These are phyloP conservation scores for Cephonodes hylas DNA, from an alignment of 2,888 invertebrate species.

Conservation along the genomic window DNA sequence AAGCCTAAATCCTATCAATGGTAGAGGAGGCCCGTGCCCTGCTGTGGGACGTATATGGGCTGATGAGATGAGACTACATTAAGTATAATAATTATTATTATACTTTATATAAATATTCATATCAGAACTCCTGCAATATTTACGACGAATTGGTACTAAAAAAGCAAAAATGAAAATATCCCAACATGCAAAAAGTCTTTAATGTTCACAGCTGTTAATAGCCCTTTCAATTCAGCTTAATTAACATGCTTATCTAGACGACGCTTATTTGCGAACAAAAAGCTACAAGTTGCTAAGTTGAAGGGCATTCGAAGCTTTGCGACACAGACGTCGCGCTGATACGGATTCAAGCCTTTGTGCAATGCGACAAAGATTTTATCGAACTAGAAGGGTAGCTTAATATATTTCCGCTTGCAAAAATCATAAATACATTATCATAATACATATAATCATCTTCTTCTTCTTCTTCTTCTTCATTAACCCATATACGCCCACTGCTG, in stretches of 20 bases:
- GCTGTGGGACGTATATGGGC: too few relatives aligned
- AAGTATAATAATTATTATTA: too few relatives aligned
- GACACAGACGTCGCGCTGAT: not conserved
- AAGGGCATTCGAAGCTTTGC: conserved; percentile 12
- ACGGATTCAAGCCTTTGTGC: not conserved
- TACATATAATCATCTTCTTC: too few relatives aligned
- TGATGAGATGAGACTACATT: too few relatives aligned
- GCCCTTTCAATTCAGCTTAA: not conserved
- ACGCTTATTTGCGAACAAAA: conserved; percentile 4
- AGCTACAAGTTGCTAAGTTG: not conserved
- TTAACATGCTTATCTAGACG: not conserved
- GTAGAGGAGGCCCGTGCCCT: too few relatives aligned
- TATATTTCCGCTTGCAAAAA: not conserved
- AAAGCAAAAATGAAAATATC: not conserved
- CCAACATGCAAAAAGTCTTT: not conserved
- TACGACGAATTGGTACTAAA: too few relatives aligned
- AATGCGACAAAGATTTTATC: not conserved
- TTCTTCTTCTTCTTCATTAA: too few relatives aligned
- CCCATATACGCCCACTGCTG: too few relatives aligned
- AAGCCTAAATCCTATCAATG: too few relatives aligned
- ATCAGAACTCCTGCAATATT: too few relatives aligned
- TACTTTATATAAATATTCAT: too few relatives aligned
- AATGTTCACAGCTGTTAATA: not conserved
- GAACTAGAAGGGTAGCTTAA: not conserved
- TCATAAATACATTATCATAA: too few relatives aligned